phyloP scores from a whole-genome alignment of 2,888 invertebrate species.

The Heteromurus nitidus region DNA sequence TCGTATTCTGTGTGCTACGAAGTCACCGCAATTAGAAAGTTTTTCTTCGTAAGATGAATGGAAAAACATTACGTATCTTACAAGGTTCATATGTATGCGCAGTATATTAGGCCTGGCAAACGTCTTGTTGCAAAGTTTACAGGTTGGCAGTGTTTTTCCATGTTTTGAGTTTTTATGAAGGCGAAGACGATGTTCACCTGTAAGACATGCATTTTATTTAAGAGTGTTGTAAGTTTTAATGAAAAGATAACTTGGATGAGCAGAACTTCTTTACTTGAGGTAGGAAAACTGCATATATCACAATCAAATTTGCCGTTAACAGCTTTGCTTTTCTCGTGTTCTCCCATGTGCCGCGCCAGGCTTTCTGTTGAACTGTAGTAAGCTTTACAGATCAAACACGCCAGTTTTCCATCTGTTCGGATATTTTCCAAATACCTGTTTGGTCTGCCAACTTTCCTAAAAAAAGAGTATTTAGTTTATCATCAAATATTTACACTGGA shows the following conservation, averaged over 20 bases:
- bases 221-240: background rate
- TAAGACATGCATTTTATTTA: background rate
- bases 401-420: background rate
- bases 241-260: background rate
- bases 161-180: background rate
- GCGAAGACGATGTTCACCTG: slow-evolving; percentile 5
- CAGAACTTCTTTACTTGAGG: background rate
- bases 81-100: background rate
- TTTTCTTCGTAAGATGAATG: too few species aligned
- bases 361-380: background rate
- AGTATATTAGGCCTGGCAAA: background rate
- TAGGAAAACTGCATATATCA: slow-evolving; percentile 22
- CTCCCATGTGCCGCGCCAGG: background rate
- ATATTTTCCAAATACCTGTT: background rate
- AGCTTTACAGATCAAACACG: slow-evolving; percentile 19
- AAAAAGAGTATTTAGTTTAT: background rate
- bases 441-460: background rate
- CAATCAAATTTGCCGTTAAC: slow-evolving; percentile 12
- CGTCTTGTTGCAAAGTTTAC: slow-evolving; percentile 6
- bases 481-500: too few species aligned
- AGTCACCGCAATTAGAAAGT: too few species aligned
- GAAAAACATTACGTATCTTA: slow-evolving; percentile 28
- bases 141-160: background rate
- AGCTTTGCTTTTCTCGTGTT: slow-evolving; percentile 19
- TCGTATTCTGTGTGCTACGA: slow-evolving; percentile 23